A percentile compares a stretch with the other conserved stretches of the same genome.
Evolutionary conservation across 2,888 invertebrate genomes (phyloP).

Genomic region (Microdon myrmicae): DNA sequence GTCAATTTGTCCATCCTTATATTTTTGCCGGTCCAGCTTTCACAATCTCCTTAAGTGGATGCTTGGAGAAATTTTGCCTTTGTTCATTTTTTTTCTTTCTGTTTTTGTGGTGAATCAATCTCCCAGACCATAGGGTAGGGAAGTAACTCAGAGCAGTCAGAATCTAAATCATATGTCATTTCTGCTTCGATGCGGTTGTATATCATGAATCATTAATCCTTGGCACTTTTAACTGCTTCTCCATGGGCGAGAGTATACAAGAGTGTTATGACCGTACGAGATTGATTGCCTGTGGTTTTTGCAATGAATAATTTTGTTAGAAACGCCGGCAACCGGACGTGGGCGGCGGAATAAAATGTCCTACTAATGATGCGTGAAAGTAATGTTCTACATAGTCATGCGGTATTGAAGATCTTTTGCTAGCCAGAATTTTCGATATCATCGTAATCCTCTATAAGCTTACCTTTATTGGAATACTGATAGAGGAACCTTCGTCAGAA

Average conservation of each 20-base stretch:
- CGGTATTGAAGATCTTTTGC: too few species aligned
- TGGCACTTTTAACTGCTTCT: constrained; percentile 37
- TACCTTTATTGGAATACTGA: too few species aligned
- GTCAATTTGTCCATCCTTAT: too few species aligned
- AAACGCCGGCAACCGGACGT: neutral
- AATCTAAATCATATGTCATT: constrained; percentile 31
- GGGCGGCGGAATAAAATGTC: constrained; percentile 16
- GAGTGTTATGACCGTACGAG: constrained; percentile 38
- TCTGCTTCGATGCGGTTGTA: constrained; percentile 12
- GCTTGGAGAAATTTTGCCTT: too few species aligned
- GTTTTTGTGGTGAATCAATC: constrained; percentile 33
- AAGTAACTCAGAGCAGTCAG: too few species aligned
- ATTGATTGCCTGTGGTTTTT: constrained; percentile 42
- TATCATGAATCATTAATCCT: constrained; percentile 52
- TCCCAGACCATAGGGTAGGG: constrained; percentile 1
- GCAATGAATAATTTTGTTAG: constrained; percentile 21
- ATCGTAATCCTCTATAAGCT: too few species aligned
- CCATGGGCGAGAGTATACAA: constrained; percentile 4
- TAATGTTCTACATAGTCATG: too few species aligned
- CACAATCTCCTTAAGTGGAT: too few species aligned
- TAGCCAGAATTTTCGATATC: too few species aligned
- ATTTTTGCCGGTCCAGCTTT: too few species aligned
- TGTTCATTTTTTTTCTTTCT: too few species aligned
- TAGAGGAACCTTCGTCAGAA: too few species aligned
- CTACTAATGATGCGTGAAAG: constrained; percentile 28